Percentiles rank a stretch among this genome's conserved stretches.
phyloP scores from a whole-genome alignment of 2,797 vertebrate species.

The Diplodus puntazzo region DNA sequence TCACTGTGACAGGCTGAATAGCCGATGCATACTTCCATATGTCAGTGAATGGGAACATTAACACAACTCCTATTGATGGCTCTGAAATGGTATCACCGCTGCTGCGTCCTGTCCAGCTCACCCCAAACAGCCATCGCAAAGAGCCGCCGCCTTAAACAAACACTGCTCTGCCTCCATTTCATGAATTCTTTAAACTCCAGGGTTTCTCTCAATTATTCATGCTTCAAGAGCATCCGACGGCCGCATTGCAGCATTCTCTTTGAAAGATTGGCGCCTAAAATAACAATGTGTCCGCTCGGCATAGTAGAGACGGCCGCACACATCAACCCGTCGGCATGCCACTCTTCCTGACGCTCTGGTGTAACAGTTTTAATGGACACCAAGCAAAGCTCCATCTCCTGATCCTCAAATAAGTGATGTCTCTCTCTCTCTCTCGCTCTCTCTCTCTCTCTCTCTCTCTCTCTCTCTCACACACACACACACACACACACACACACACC shows the following conservation, averaged over 20 bases:
- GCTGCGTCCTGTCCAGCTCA: slow-evolving; percentile 48
- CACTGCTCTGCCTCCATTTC: slow-evolving; percentile 77
- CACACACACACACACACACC: slow-evolving; percentile 2
- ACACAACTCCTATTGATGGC: not conserved
- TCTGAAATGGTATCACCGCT: not conserved
- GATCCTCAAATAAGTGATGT: slow-evolving; percentile 25
- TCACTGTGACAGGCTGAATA: slow-evolving; percentile 38
- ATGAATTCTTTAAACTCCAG: slow-evolving; percentile 83
- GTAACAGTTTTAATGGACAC: slow-evolving; percentile 47
- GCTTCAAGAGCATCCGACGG: slow-evolving; percentile 61
- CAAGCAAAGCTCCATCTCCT: slow-evolving; percentile 15
- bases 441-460: not conserved
- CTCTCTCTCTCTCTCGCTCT: not conserved
- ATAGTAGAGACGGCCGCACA: slow-evolving; percentile 6
- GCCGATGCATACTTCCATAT: slow-evolving; percentile 12
- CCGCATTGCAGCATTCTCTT: slow-evolving; percentile 75
- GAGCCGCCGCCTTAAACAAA: slow-evolving; percentile 81
- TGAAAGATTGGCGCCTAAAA: slow-evolving; percentile 68
- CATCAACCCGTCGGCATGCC: slow-evolving; percentile 15
- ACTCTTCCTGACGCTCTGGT: not conserved
- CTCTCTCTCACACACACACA: slow-evolving; percentile 2
- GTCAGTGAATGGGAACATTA: not conserved
- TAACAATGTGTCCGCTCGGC: slow-evolving; percentile 56
- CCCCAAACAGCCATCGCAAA: slow-evolving; percentile 69
- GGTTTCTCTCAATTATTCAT: slow-evolving; percentile 81